Conservation (phyloP, 2,888 invertebrate species). For the Chydorus sphaericus region DNA sequence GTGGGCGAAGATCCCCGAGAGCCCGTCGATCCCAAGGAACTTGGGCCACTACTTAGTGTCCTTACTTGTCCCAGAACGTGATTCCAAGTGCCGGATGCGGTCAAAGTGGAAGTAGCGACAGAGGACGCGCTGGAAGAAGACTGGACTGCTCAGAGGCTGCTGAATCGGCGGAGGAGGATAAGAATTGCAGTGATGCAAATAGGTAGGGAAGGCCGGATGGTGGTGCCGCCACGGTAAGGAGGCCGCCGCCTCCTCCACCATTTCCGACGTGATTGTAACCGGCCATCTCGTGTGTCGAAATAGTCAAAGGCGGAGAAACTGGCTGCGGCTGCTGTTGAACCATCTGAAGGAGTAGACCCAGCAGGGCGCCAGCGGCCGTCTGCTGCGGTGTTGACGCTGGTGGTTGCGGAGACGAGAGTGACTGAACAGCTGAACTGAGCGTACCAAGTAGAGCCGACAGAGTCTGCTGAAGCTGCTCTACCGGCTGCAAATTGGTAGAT, state of each 20-base stretch:
- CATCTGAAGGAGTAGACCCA: constrained; percentile 16
- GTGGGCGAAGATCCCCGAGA: constrained; percentile 19
- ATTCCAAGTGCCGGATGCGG: constrained; percentile 10
- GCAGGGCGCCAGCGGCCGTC: constrained; percentile 6
- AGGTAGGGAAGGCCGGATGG: constrained; percentile 13
- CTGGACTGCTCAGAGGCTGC: constrained; percentile 16
- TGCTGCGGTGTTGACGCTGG: not conserved
- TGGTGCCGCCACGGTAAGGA: constrained; percentile 7
- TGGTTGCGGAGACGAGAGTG: constrained; percentile 5
- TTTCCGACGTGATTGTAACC: too few relatives aligned
- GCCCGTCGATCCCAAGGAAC: constrained; percentile 9
- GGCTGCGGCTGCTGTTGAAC: constrained; percentile 8
- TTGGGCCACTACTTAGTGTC: constrained; percentile 3
- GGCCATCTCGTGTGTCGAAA: too few relatives aligned
- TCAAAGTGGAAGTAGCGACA: constrained; percentile 14
- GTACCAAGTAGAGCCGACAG: constrained; percentile 26
- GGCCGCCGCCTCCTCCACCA: constrained; percentile 14
- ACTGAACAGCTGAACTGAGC: constrained; percentile 20
- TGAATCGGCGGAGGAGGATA: constrained; percentile 19
- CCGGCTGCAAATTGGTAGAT: constrained; percentile 16
- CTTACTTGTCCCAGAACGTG: constrained; percentile 19
- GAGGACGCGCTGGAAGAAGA: constrained; percentile 15
- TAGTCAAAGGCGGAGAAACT: too few relatives aligned
- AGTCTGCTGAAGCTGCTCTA: constrained; percentile 24
- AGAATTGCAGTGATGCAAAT: constrained; percentile 16